Base-by-base conservation (phyloP, 2,888 invertebrate species). In the Herminia tarsipennalis region DNA sequence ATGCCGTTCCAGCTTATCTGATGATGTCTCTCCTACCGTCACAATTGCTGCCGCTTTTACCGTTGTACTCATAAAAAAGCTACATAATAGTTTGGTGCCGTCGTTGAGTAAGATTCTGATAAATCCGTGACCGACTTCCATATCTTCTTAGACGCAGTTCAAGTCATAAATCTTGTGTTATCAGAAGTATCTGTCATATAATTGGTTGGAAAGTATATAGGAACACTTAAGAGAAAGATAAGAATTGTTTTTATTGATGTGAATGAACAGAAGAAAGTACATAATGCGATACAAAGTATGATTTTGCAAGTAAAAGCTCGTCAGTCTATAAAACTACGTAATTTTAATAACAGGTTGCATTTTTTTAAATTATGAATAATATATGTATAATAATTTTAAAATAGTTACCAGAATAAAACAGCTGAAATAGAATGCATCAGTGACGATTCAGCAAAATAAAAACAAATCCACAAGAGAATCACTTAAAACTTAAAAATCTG, bases 41-140 rank as follows among this genome's bases (percentile, higher is more conserved):
- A 76, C 76, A 76, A 76, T 77, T 73, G 73, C 67, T 71, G 69
- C 71, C 65, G 75, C 70, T 63, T 73, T 69, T 72, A 68, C 67
- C 64, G 64, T 64, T 62, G 52, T 42, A 50, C 41, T 55, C 67
- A 52, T 74, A 74, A 72, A 74, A 79, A 81, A 64, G 47, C 54
- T 54, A 56, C 55, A 76, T 72, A 67, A 69, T 73, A 66, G 65
- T 61, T 68, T 55, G 69, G 66, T 62, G 65, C 67, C 66, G 56
- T 58, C 50, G 53, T 60, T 66, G 48, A 44, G 66, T 53, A 58
- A 56, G 66, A 70, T 64, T 64, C 66, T 67, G 78, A 80, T 81
- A 78, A 72, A 70, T 76, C 69, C 74, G 77, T 82, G 83, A 83
- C 85, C 78, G 71, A 79, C 72, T 77, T 81, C 69, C 80, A 80